phyloP scores from a whole-genome alignment of 2,113 vertebrate species.

The Montifringilla adamsi region DNA sequence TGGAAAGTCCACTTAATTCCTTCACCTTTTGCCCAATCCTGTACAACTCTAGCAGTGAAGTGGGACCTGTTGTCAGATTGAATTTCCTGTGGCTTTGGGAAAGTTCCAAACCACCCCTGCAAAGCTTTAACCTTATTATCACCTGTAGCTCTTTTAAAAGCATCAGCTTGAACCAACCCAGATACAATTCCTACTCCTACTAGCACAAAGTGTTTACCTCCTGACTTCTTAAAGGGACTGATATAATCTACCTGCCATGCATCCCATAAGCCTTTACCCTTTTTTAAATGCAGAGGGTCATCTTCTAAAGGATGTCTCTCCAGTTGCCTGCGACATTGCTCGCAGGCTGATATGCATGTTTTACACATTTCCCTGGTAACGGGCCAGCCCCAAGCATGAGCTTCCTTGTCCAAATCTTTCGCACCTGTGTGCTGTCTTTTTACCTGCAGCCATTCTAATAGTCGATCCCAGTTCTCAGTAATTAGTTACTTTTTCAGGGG shows the following conservation, averaged over 20 bases:
- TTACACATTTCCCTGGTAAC: not conserved
- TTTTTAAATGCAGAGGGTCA: not conserved
- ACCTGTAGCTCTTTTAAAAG: not conserved
- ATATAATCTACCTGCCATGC: not conserved
- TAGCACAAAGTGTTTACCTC: not conserved
- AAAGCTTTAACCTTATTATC: not conserved
- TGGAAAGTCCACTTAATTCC: not conserved
- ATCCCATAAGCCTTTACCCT: not conserved
- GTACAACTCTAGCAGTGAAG: not conserved
- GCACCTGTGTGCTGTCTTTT: not conserved
- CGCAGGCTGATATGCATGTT: not conserved
- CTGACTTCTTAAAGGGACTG: not conserved
- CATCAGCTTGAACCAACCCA: not conserved
- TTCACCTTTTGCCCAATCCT: not conserved
- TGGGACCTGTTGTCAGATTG: not conserved
- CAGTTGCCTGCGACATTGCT: not conserved
- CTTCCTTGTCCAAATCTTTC: not conserved
- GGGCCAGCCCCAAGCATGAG: not conserved
- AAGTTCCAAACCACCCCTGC: not conserved
- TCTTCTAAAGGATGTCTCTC: not conserved
- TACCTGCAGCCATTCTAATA: not conserved
- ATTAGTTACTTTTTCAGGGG: not conserved
- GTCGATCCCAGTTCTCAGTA: not conserved
- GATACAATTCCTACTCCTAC: not conserved
- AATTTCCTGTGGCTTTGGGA: not conserved